Evolutionary conservation across 2,797 vertebrate genomes (phyloP), one percentile per base, ranked within the genome.

Genomic region (Manis pentadactyla): DNA sequence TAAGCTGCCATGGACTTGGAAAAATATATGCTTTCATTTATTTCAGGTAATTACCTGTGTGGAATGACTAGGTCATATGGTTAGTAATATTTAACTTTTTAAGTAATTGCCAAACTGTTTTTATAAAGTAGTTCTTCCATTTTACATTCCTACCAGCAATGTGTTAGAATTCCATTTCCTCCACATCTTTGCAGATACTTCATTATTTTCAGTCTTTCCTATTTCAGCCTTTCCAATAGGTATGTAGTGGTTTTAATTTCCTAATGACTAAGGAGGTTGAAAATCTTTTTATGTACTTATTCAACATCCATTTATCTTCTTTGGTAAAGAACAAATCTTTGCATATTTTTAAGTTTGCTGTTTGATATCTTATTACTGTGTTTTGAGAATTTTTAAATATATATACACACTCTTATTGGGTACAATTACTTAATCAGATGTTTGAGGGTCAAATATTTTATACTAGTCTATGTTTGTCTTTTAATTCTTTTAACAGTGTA

Each of bases 401-500:
- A 63, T 23, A 75, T 61, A 59, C 46, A 79, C 53, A 86, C 66
- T 46, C 11, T 10, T 46, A 46, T 46, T 42, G 14, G 15, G 7
- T 69, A 74, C 17, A 49, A 73, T 89, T 95, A 6, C 21, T 86
- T 92, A 84, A 78, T 49, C 75, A 97, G 14, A 84, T 92, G 9
- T 57, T 87, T 37, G 17, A 71, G 37, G 5, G 34, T 7, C 12
- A 93, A 93, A 91, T 57, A 71, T 83, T 91, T 89, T 83, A 85
- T 39, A 55, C 5, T 1, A 53, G 25, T 42, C 61, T 93, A 18
- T 71, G 34, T 23, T 92, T 90, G 7, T 83, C 61, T 90, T 78
- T 75, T 73, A 96, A 51, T 75, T 87, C 17, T 77, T 18, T 68
- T 89, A 94, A 57, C 31, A 74, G 42, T 53, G 5, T 49, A 69